These are phyloP conservation scores for Diaperis boleti DNA, from an alignment of 2,888 invertebrate genomes.

Conservation along the genomic window DNA sequence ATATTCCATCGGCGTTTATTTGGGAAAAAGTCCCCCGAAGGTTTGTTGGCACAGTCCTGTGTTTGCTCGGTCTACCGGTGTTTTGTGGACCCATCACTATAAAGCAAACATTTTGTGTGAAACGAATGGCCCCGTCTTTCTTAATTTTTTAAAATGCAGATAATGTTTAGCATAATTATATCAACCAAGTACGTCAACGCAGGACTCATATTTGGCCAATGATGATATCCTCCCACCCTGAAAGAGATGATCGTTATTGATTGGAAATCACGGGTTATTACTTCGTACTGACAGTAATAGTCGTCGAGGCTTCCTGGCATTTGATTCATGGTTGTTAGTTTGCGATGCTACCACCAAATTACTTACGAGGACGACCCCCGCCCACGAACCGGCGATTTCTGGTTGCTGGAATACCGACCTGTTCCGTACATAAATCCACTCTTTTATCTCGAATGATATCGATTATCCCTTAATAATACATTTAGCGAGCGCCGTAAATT, in stretches of 20 bases:
- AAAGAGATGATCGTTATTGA: constrained; percentile 41
- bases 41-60: constrained; percentile 38
- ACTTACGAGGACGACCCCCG: constrained; percentile 45
- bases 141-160: no score
- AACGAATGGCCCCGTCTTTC: no score
- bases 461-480: constrained; percentile 63
- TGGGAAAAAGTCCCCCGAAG: constrained; percentile 31
- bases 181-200: no score
- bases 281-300: constrained; percentile 46
- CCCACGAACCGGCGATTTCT: constrained; percentile 40
- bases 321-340: constrained; percentile 44
- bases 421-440: constrained; percentile 23
- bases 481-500: constrained; percentile 60
- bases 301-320: constrained; percentile 43
- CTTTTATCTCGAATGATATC: constrained; percentile 59
- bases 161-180: no score
- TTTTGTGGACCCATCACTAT: constrained; percentile 40
- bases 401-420: constrained; percentile 15
- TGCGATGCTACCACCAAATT: constrained; percentile 49
- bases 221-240: constrained; percentile 21
- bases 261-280: constrained; percentile 45
- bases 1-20: constrained; percentile 42
- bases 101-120: constrained; percentile 39
- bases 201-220: constrained; percentile 31
- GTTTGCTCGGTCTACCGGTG: constrained; percentile 44